These are phyloP conservation scores for Drosophila mayaguana DNA, from an alignment of 2,888 invertebrate genomes.

Conservation along the genomic window DNA sequence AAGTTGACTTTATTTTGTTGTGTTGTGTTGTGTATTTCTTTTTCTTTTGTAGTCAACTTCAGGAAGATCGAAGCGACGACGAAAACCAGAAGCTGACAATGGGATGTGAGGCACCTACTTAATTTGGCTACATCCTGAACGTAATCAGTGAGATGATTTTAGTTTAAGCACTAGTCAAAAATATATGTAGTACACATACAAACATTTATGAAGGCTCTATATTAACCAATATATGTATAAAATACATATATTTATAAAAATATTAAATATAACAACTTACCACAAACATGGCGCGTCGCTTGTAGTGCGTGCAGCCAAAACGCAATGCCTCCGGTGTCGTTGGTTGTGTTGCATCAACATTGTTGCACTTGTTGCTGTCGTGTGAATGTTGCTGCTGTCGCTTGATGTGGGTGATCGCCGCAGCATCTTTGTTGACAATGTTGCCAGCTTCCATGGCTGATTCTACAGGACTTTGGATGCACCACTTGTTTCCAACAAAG, in stretches of 20 bases:
- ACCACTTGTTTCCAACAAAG: constrained; percentile 33
- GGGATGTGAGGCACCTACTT: constrained; percentile 18
- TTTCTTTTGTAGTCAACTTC: constrained; percentile 23
- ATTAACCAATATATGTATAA: background rate
- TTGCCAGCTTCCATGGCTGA: constrained; percentile 47
- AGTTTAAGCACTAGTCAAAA: constrained; percentile 1
- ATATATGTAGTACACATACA: background rate
- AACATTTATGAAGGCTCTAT: too few species aligned
- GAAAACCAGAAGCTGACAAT: constrained; percentile 47
- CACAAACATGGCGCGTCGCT: constrained; percentile 93
- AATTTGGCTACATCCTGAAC: background rate
- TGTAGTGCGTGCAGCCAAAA: constrained; percentile 92
- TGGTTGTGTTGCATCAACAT: constrained; percentile 39
- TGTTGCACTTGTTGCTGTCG: constrained; percentile 23
- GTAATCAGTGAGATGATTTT: constrained; percentile 12
- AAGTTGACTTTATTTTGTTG: constrained; percentile 5
- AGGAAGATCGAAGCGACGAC: constrained; percentile 32
- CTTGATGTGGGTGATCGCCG: constrained; percentile 48
- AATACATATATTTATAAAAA: background rate
- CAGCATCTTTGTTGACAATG: constrained; percentile 47
- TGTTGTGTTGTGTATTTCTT: constrained; percentile 45
- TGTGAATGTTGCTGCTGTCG: constrained; percentile 43
- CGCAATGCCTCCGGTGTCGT: constrained; percentile 69
- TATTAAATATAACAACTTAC: constrained; percentile 86
- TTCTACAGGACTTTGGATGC: constrained; percentile 26